Conservation (phyloP, 2,888 invertebrate species). For the Beris chalybata region DNA sequence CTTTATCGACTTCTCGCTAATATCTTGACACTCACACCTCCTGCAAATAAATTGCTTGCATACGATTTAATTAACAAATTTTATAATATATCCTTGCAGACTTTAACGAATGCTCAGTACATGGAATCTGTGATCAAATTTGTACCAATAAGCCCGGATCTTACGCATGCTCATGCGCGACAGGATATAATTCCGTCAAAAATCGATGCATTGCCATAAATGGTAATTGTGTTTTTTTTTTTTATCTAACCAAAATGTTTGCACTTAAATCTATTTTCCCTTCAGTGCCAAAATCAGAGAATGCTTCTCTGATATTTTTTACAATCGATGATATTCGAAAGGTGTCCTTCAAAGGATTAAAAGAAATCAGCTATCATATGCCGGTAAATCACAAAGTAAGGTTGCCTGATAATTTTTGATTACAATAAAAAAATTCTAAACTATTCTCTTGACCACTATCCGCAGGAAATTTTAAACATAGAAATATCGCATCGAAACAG, state of each 20-base stretch:
- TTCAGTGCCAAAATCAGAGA: slow-evolving; percentile 66
- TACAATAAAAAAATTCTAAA: not conserved
- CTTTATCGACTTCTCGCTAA: no score
- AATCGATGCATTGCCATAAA: slow-evolving; percentile 69
- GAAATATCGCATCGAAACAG: slow-evolving; percentile 71
- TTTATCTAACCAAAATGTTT: not conserved
- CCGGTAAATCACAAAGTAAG: slow-evolving; percentile 14
- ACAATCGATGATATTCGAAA: slow-evolving; percentile 68
- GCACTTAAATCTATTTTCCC: slow-evolving; percentile 11
- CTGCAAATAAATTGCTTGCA: no score
- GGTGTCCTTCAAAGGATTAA: slow-evolving; percentile 61
- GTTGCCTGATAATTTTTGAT: not conserved
- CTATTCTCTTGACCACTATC: slow-evolving; percentile 43
- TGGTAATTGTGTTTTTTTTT: slow-evolving; percentile 59
- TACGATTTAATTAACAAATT: slow-evolving; percentile 24
- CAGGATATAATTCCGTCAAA: slow-evolving; percentile 67
- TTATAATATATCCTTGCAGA: slow-evolving; percentile 58
- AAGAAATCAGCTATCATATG: slow-evolving; percentile 41
- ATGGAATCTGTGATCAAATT: slow-evolving; percentile 72
- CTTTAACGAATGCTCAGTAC: slow-evolving; percentile 74
- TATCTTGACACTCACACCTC: no score
- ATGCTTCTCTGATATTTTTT: slow-evolving; percentile 69
- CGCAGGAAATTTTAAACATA: slow-evolving; percentile 56
- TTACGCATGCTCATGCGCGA: slow-evolving; percentile 71
- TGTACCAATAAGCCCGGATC: slow-evolving; percentile 71